A percentile compares a stretch with the other conserved stretches of the same genome.
Evolutionary conservation across 2,113 vertebrate species (phyloP).

Genomic region (Percina caprodes): DNA sequence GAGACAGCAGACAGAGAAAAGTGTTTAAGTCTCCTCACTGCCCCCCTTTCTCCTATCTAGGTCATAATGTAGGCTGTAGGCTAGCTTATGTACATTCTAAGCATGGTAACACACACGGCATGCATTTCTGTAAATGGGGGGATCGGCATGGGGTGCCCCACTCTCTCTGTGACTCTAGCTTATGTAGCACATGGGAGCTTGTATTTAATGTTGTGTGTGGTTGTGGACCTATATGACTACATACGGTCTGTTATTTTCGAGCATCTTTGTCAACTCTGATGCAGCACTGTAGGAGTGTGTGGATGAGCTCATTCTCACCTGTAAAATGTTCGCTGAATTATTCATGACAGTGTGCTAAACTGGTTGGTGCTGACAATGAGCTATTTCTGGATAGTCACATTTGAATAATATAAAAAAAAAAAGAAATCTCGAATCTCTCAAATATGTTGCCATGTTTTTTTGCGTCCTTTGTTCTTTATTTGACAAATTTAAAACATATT

Average conservation of each 20-base stretch:
- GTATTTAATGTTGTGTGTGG: neutral
- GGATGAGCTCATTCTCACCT: slow-evolving; percentile 73
- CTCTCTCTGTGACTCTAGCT: neutral
- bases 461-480: neutral
- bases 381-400: slow-evolving; percentile 65
- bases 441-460: neutral
- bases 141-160: neutral
- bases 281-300: slow-evolving; percentile 23
- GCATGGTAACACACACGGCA: slow-evolving; percentile 30
- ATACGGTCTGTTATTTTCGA: neutral
- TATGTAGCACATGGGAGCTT: neutral
- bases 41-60: slow-evolving; percentile 71
- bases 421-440: neutral
- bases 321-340: slow-evolving; percentile 62
- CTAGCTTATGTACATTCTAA: slow-evolving; percentile 44
- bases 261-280: slow-evolving; percentile 5
- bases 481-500: slow-evolving; percentile 8
- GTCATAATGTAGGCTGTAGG: slow-evolving; percentile 75
- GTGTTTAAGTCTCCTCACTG: slow-evolving; percentile 71
- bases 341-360: slow-evolving; percentile 63
- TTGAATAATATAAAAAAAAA: slow-evolving; percentile 38
- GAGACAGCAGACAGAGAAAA: slow-evolving; percentile 64
- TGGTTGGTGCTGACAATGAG: slow-evolving; percentile 47
- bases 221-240: neutral
- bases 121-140: slow-evolving; percentile 22